Conservation (phyloP, 2,888 invertebrate species). For the Lypha dubia region DNA sequence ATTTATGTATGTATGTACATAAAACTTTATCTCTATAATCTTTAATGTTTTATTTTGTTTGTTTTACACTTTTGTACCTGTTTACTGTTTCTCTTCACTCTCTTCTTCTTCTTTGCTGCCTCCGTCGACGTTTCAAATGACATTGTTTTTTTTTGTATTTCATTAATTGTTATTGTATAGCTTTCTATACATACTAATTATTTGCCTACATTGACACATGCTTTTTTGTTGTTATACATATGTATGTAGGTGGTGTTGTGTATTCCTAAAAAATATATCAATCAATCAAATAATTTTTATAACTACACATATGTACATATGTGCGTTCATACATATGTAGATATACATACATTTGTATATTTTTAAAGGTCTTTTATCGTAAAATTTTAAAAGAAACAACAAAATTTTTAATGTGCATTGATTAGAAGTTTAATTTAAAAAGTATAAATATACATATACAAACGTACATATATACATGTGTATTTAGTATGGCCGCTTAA, state of each 20-base stretch:
- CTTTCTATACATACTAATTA: constrained; percentile 51
- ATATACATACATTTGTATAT: too few species aligned
- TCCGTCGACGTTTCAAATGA: constrained; percentile 74
- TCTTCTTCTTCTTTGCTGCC: constrained; percentile 8
- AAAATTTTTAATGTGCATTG: neutral
- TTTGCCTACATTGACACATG: constrained; percentile 57
- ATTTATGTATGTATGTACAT: neutral
- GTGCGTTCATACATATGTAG: too few species aligned
- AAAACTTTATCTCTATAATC: constrained; percentile 1
- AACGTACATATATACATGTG: neutral
- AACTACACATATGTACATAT: too few species aligned
- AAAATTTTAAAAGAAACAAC: neutral
- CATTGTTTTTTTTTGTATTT: constrained; percentile 77
- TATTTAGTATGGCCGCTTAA: neutral
- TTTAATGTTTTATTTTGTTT: constrained; percentile 4
- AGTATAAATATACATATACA: neutral
- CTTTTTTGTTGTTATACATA: constrained; percentile 55
- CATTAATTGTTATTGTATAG: constrained; percentile 73
- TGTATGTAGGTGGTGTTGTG: constrained; percentile 37
- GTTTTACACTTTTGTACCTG: constrained; percentile 14
- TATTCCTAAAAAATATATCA: constrained; percentile 21
- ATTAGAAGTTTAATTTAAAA: neutral
- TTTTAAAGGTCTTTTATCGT: constrained; percentile 58
- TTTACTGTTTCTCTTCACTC: neutral
- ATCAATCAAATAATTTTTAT: constrained; percentile 57